These are phyloP conservation scores for Neodiprion pinetum DNA, from an alignment of 1,140 invertebrate species.

Conservation along the genomic window DNA sequence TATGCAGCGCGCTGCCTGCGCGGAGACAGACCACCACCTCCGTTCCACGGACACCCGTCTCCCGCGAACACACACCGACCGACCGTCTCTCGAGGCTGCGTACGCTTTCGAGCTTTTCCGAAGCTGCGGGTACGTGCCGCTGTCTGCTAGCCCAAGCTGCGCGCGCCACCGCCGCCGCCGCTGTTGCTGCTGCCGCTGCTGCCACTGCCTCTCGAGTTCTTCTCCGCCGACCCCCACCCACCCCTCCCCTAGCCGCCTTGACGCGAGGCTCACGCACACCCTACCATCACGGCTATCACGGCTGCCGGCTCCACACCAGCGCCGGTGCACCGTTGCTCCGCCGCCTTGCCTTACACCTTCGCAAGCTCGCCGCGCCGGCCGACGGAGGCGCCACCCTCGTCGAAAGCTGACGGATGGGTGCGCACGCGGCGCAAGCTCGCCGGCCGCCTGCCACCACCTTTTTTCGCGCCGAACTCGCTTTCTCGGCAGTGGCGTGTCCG, in stretches of 20 bases:
- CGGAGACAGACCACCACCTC: not conserved
- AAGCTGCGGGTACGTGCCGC: constrained; percentile 15
- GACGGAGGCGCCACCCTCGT: constrained; percentile 7
- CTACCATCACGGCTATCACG: not conserved
- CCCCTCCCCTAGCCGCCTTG: constrained; percentile 9
- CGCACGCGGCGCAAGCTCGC: not conserved
- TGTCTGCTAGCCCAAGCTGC: constrained; percentile 19
- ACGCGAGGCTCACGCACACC: not conserved
- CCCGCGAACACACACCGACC: constrained; percentile 16
- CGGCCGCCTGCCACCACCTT: not conserved
- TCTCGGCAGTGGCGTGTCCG: not conserved
- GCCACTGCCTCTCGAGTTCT: not conserved
- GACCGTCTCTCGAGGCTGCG: constrained; percentile 9
- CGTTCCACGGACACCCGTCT: constrained; percentile 13
- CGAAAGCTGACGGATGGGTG: not conserved
- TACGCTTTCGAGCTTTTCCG: constrained; percentile 15
- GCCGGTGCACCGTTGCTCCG: not conserved
- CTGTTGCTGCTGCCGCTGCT: constrained; percentile 10
- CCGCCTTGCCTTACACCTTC: not conserved
- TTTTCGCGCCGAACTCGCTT: not conserved
- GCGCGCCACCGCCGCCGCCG: not conserved
- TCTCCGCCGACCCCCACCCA: not conserved
- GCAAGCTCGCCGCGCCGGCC: constrained; percentile 14
- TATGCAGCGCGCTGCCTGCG: constrained; percentile 2
- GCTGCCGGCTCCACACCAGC: not conserved